Base-by-base conservation (phyloP, 2,797 vertebrate species). In the Ctenochaetus hawaiiensis region DNA sequence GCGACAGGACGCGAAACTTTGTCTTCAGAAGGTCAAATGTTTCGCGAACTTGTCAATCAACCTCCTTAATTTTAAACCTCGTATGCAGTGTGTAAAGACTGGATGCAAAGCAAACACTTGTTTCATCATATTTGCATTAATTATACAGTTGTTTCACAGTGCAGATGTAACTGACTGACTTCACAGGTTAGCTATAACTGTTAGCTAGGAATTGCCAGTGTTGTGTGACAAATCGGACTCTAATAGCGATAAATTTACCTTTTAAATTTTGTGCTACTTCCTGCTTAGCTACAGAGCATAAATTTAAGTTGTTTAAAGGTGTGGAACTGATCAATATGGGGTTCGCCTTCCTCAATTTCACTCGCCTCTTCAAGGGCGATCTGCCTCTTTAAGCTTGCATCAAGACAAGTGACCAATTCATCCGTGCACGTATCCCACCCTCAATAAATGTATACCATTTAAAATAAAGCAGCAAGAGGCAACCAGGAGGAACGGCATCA, bases 381-480 rank as follows among this genome's bases (percentile, higher is more conserved):
- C 14, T 53, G 43, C 23, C 44, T 53, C 45, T 39, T 69, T 22
- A 22, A 57, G 44, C 34, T 47, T 47, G 18, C 22, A 53, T 69
- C 17, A 26, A 34, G 56, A 23, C 17, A 2, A 61, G 52, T 17
- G 13, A 56, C 54, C 45, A 39, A 68, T 65, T 51, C 37, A 52
- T 71, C 7, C 17, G 72, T 58, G 51, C 54, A 26, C 23, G 53
- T 17, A 37, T 22, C 47, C 41, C 4, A 17, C 26, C 61, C 26
- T 58, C 68, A 81, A 72, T 67, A 73, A 85, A 81, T 67, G 30
- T 16, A 57, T 30, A 48, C 22, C 52, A 68, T 84, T 87, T 90
- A 83, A 88, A 76, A 80, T 69, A 47, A 71, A 76, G 72, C 51
- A 74, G 70, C 30, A 62, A 82, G 51, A 82, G 78, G 58, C n/a